Base-by-base conservation (phyloP, 2,888 invertebrate genomes). In the Malthinus seriepunctatus region DNA sequence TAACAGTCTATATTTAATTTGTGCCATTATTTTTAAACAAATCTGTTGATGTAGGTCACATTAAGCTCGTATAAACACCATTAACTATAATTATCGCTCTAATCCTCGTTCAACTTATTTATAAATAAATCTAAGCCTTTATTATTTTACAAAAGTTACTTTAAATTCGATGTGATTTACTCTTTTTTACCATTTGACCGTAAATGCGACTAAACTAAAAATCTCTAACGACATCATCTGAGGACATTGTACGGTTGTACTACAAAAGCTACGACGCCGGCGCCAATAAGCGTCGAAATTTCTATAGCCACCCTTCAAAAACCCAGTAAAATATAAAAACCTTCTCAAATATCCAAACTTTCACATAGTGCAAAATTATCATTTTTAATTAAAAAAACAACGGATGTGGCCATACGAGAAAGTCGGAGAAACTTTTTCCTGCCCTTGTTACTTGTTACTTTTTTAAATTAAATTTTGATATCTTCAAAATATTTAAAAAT, bases 21-120 rank as follows among this genome's bases (percentile, higher is more conserved):
- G 61, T 60, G 64, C 32, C 56, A 62, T 64, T 67, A 67, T 68
- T 69, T 67, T 63, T 56, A 63, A 64, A 63, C 60, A 64, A 56
- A 61, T 54, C 54, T 62, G 63, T 69, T 71, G 71, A 72, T 71
- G 67, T 71, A 73, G 72, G 72, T 72, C 71, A 72, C 69, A 70
- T 69, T 72, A 69, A 48, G 33, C 32, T 14, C 32, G 15, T 12
- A 50, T 37, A 46, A 49, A 23, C 23, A 23, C 23, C 5, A 23
- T 23, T 23, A 23, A 23, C 23, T 23, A 23, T 45, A 45, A 51
- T 37, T 33, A 51, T 51, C 15, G 46, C 56, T 42, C 15, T 10
- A 45, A 38, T 51, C 8, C 31, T 32, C 31, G 48, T 44, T 53
- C 10, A 37, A 15, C 11, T 32, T 53, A 45, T 49, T 48, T 46